phyloP scores from a whole-genome alignment of 1,140 invertebrate genomes.

The Orchesella cincta region DNA sequence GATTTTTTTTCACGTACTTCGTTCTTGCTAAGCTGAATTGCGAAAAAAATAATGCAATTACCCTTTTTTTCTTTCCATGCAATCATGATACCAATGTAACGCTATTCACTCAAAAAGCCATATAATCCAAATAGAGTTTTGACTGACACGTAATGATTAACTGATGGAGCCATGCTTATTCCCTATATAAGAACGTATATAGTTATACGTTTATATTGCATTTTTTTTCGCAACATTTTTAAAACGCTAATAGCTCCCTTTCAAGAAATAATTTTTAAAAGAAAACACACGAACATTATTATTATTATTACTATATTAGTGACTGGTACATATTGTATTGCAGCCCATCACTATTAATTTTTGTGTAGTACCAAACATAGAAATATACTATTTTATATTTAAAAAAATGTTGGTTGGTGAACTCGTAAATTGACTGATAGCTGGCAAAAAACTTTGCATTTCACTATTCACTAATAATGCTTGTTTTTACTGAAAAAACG shows the following conservation, averaged over 20 bases:
- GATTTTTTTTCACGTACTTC: too few species aligned
- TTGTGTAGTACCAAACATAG: too few species aligned
- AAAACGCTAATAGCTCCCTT: not conserved
- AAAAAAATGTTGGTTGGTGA: too few species aligned
- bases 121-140: conserved; percentile 1
- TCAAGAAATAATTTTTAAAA: not conserved
- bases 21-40: not conserved
- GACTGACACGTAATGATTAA: conserved; percentile 18
- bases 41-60: too few species aligned
- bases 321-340: not conserved
- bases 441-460: too few species aligned
- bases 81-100: conserved; percentile 13
- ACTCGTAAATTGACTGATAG: too few species aligned
- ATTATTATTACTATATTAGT: not conserved
- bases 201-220: not conserved
- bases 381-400: too few species aligned
- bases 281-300: not conserved
- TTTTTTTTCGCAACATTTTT: not conserved
- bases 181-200: not conserved
- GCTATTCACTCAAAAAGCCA: not conserved
- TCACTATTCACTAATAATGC: too few species aligned
- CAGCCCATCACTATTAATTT: not conserved
- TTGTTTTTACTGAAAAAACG: not conserved
- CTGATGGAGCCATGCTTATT: not conserved
- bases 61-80: too few species aligned